Base-by-base conservation (phyloP, 2,797 vertebrate species). In the Mergus octosetaceus region DNA sequence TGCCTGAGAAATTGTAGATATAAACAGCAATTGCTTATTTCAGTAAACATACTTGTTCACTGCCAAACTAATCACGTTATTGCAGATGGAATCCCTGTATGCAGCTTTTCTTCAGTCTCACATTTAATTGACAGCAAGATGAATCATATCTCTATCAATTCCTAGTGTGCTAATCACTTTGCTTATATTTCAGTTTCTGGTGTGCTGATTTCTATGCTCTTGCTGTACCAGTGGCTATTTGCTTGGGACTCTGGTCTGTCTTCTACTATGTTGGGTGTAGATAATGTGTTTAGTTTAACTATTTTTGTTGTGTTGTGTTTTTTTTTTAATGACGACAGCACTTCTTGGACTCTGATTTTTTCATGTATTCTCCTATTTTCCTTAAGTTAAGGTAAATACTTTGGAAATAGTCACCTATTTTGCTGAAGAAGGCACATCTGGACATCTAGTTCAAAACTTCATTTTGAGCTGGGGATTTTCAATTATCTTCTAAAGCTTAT, bases 11-110 rank as follows among this genome's bases (percentile, higher is more conserved):
- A 93, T 80, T 96, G 95, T 94, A 97, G 96, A 96, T 95, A 95
- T 94, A 97, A 96, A 95, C 95, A 95, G 96, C 95, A 97, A 95
- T 96, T 94, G 93, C 95, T 96, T 96, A 95, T 96, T 96, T 90
- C 91, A 87, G 94, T 95, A 96, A 96, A 96, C 95, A 97, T 51
- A 94, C 95, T 95, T 97, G 95, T 94, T 96, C 95, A 94, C 93
- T 95, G 95, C 96, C 96, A 96, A 94, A 96, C 80, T 96, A 96
- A 96, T 97, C 79, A 89, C 86, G 43, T 91, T 79, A 72, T 79
- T 96, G 93, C 89, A 94, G 96, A 95, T 96, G 95, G 95, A 85
- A 96, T 97, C 95, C 94, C 94, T 89, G 80, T 83, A 27, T 90
- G 96, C 91, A 87, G 91, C 94, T 93, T 95, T 93, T 93, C 88